These are phyloP conservation scores for Acronicta aceris DNA, from an alignment of 2,888 invertebrate species.

Conservation along the genomic window DNA sequence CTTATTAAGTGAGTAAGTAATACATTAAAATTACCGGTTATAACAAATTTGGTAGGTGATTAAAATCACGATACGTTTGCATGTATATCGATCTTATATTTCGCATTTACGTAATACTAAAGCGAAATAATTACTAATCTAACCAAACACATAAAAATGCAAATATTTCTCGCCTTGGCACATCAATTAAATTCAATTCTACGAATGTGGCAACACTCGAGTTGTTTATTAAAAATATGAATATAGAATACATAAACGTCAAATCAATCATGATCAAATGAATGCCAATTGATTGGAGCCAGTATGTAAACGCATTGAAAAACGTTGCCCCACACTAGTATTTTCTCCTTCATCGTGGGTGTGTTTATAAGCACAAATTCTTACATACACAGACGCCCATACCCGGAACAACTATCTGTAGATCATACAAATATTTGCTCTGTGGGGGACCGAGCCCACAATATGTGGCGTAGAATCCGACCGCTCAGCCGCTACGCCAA, in stretches of 20 bases:
- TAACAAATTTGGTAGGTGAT: background rate
- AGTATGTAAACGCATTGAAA: slow-evolving; percentile 16
- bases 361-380: too few relatives aligned
- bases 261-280: slow-evolving; percentile 31
- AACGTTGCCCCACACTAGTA: too few relatives aligned
- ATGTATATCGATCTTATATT: background rate
- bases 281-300: slow-evolving; percentile 22
- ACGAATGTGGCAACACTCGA: slow-evolving; percentile 17
- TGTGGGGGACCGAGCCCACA: too few relatives aligned
- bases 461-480: too few relatives aligned
- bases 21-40: background rate
- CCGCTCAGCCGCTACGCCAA: too few relatives aligned
- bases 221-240: slow-evolving; percentile 20
- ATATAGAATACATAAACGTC: slow-evolving; percentile 18
- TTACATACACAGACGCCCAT: too few relatives aligned
- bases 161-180: slow-evolving; percentile 45
- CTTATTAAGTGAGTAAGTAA: background rate
- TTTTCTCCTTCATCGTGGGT: too few relatives aligned
- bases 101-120: background rate
- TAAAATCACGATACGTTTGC: background rate
- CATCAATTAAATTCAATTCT: slow-evolving; percentile 48
- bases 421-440: too few relatives aligned
- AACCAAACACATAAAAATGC: slow-evolving; percentile 45
- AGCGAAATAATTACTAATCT: slow-evolving; percentile 1
- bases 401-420: too few relatives aligned